Evolutionary conservation across 2,888 invertebrate genomes (phyloP), one percentile per base, ranked within the genome.

Genomic region (Macaria notata): DNA sequence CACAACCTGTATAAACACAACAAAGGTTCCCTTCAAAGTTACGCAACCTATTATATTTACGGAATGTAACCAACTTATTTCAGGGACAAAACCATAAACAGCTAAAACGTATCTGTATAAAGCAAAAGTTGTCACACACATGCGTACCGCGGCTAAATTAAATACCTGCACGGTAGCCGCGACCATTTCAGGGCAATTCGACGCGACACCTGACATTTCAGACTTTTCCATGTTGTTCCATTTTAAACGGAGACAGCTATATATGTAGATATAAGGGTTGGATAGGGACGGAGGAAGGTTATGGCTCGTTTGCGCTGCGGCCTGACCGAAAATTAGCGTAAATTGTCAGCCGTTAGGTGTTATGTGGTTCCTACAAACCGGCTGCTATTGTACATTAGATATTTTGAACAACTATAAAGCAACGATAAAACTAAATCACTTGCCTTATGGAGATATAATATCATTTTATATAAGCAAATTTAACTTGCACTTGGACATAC

Each of bases 281-380:
- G 61, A 63, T 56, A 53, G 65, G 65, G 66, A 65, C 30, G 55
- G 51, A 53, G 43, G 49, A 59, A 52, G 55, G 62, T 59, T 64
- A 64, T 64, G 62, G 58, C 63, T 62, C 60, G 61, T 64, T 49
- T 62, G 66, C 59, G 62, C 61, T 72, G 69, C 63, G 71, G 74
- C 66, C 55, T 69, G 69, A 65, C 69, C 70, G 63, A 69, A 69
- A 69, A 74, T 76, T 71, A 73, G 69, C 59, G 66, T 66, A 68
- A 71, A 76, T 75, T 69, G 72, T 71, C 67, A 65, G 67, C 65
- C 62, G 69, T 61, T 63, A 57, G 51, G 47, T 63, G 60, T 55
- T 49, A 19, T 57, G 55, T 55, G 55, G 50, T 54, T 49, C 33
- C 19, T 39, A 39, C 38, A 9, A n/a, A 36, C 36, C 36, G 4